A percentile compares a stretch with the other conserved stretches of the same genome.
These are phyloP conservation scores for Bombus pascuorum DNA, from an alignment of 1,140 invertebrate species.

Conservation along the genomic window DNA sequence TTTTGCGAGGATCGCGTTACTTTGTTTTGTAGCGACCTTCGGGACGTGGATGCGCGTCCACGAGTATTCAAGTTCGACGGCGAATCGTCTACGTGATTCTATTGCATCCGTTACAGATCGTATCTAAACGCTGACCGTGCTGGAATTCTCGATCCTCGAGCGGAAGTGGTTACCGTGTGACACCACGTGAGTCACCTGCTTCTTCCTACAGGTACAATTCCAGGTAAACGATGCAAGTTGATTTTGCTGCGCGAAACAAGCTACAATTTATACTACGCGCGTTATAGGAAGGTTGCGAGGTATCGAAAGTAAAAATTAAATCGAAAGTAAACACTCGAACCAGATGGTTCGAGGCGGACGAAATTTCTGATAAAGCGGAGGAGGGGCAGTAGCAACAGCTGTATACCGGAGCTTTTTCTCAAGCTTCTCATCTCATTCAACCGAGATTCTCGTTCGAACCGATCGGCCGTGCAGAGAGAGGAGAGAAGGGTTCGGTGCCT, in stretches of 20 bases:
- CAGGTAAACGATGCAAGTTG: background rate
- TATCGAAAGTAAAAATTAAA: background rate
- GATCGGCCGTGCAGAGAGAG: background rate
- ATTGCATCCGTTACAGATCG: constrained; percentile 54
- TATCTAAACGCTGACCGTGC: constrained; percentile 27
- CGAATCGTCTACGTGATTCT: constrained; percentile 59
- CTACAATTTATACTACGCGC: too few relatives aligned
- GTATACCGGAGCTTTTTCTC: background rate
- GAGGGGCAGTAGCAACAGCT: constrained; percentile 50
- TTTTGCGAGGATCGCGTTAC: constrained; percentile 54
- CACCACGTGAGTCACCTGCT: background rate
- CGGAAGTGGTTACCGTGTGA: background rate
- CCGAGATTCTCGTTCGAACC: constrained; percentile 25
- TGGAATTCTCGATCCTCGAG: constrained; percentile 7
- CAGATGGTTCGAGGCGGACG: background rate
- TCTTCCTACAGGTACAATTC: background rate
- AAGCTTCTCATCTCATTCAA: background rate
- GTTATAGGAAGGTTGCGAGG: background rate
- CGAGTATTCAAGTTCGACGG: background rate
- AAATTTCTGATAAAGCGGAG: constrained; percentile 44
- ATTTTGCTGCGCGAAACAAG: too few relatives aligned
- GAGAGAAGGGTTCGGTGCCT: too few relatives aligned
- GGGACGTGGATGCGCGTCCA: background rate
- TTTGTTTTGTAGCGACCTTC: background rate
- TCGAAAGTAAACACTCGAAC: too few relatives aligned